Percentiles rank a stretch among this genome's conserved stretches.
These are phyloP conservation scores for Antheraea pernyi DNA, from an alignment of 1,140 invertebrate species.

Conservation along the genomic window DNA sequence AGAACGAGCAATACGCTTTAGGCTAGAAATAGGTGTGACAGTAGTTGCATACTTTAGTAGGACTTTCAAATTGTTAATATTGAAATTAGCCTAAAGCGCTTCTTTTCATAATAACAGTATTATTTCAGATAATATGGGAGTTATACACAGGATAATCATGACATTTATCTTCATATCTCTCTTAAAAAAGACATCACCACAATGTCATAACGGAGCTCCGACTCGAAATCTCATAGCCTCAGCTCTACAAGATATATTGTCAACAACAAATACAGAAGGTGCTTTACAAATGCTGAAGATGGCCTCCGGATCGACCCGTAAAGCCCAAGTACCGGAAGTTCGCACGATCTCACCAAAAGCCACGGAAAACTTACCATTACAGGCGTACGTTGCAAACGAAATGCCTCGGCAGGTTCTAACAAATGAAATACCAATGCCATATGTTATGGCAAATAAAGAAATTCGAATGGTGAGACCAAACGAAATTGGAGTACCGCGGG, in stretches of 20 bases:
- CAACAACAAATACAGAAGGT: conserved; percentile 27
- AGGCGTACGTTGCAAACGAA: not conserved
- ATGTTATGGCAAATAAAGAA: not conserved
- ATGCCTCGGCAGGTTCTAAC: not conserved
- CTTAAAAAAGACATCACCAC: conserved; percentile 13
- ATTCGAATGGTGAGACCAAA: not conserved
- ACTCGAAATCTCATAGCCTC: conserved; percentile 23
- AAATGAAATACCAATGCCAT: conserved; percentile 4
- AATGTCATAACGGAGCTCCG: conserved; percentile 16
- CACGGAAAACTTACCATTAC: conserved; percentile 3
- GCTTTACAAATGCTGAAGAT: conserved; percentile 25
- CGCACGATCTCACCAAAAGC: not conserved
- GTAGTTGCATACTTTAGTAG: too few relatives aligned
- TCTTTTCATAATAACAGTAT: not conserved
- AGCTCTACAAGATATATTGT: conserved; percentile 31
- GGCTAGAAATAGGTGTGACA: too few relatives aligned
- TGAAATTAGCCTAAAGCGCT: not conserved
- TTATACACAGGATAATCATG: not conserved
- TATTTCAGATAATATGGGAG: conserved; percentile 21
- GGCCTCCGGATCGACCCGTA: conserved; percentile 8
- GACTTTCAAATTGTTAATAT: too few relatives aligned
- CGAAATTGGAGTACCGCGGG: not conserved
- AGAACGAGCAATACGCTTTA: too few relatives aligned
- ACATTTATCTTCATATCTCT: conserved; percentile 1
- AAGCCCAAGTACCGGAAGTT: not conserved